These are phyloP conservation scores for Squalus acanthias DNA, from an alignment of 2,797 vertebrate genomes.

Conservation along the genomic window DNA sequence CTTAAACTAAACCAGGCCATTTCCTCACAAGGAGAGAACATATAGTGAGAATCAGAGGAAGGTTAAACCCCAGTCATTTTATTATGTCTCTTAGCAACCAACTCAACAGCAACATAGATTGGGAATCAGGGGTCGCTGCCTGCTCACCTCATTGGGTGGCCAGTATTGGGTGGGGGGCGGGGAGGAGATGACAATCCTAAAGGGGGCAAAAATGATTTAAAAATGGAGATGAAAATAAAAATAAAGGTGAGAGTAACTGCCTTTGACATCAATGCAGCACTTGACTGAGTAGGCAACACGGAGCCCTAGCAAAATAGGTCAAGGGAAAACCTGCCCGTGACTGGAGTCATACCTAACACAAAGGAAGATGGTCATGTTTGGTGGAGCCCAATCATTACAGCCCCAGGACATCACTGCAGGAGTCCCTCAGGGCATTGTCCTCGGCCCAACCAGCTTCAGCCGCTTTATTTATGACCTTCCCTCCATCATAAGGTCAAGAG, in stretches of 20 bases:
- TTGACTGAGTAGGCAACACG: too few relatives aligned
- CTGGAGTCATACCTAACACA: background rate
- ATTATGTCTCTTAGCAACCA: background rate
- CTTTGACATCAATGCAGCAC: too few relatives aligned
- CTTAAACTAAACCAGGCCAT: background rate
- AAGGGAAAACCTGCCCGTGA: background rate
- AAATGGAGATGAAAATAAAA: too few relatives aligned
- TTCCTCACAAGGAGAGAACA: background rate
- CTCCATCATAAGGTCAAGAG: background rate
- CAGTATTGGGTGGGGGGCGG: background rate
- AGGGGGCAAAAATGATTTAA: too few relatives aligned
- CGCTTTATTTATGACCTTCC: background rate
- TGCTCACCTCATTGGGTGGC: background rate
- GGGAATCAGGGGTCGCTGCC: background rate
- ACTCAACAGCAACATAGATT: background rate
- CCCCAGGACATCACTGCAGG: background rate
- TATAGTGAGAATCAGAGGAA: background rate
- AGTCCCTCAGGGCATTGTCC: background rate
- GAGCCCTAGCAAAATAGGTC: background rate
- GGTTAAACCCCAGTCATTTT: background rate
- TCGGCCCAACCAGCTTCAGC: background rate
- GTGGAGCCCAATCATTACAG: background rate
- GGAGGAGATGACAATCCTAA: too few relatives aligned
- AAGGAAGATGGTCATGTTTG: background rate
- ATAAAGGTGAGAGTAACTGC: too few relatives aligned